Evolutionary conservation across 2,113 vertebrate genomes (phyloP).

Genomic region (Geococcyx californianus): DNA sequence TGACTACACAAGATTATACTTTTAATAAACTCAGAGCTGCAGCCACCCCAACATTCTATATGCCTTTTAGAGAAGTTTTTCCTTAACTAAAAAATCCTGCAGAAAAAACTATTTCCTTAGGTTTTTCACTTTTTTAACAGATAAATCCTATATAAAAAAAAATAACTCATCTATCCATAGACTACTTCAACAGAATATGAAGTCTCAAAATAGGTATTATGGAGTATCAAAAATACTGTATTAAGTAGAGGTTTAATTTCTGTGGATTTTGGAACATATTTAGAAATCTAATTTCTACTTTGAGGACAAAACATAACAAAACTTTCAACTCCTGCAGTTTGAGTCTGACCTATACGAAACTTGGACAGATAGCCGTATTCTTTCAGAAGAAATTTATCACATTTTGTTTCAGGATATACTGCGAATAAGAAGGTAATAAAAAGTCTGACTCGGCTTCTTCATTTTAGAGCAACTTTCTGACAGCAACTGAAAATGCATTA

Average conservation of each 20-base stretch:
- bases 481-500: not conserved
- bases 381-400: not conserved
- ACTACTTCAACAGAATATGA: not conserved
- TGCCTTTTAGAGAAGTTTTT: not conserved
- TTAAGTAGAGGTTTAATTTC: not conserved
- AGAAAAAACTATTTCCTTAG: not conserved
- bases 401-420: not conserved
- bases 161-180: not conserved
- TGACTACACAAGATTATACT: not conserved
- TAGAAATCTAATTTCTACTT: not conserved
- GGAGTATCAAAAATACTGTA: not conserved
- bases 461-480: not conserved
- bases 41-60: not conserved
- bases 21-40: not conserved
- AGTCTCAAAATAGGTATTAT: not conserved
- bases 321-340: not conserved
- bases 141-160: not conserved
- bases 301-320: not conserved
- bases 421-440: not conserved
- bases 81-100: not conserved
- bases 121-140: not conserved
- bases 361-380: rapidly evolving
- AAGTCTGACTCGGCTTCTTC: not conserved
- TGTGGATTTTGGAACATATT: not conserved
- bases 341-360: not conserved